Evolutionary conservation across 1,140 invertebrate genomes (phyloP).

Genomic region (Myzus persicae): DNA sequence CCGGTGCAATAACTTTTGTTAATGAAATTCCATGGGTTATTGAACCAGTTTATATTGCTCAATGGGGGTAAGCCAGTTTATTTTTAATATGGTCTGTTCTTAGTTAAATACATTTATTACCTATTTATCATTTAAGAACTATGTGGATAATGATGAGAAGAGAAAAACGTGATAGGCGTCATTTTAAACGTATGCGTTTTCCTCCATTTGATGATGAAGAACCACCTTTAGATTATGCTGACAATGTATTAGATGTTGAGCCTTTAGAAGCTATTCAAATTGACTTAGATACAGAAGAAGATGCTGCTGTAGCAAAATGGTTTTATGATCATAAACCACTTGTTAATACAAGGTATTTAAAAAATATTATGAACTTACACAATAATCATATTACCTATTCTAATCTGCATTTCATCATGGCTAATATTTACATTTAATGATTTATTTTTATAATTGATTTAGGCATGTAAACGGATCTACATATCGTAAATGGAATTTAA

Average conservation of each 20-base stretch:
- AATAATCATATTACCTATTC: background rate
- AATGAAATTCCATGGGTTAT: slow-evolving; percentile 99
- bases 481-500: slow-evolving; percentile 94
- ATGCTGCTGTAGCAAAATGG: slow-evolving; percentile 90
- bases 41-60: slow-evolving; percentile 98
- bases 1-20: slow-evolving; percentile 99
- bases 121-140: slow-evolving; percentile 70
- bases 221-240: slow-evolving; percentile 98
- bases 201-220: slow-evolving; percentile 99
- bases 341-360: slow-evolving; percentile 79
- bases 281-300: slow-evolving; percentile 96
- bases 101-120: background rate
- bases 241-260: slow-evolving; percentile 98
- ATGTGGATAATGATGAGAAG: slow-evolving; percentile 99
- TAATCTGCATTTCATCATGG: background rate
- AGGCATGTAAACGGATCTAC: slow-evolving; percentile 96
- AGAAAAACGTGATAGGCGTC: slow-evolving; percentile 97
- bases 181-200: slow-evolving; percentile 99
- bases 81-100: background rate
- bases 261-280: slow-evolving; percentile 99
- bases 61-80: slow-evolving; percentile 85
- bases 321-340: slow-evolving; percentile 99
- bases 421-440: background rate
- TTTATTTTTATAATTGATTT: slow-evolving; percentile 60
- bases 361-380: background rate